These are phyloP conservation scores for Fringilla coelebs DNA, from an alignment of 2,797 vertebrate genomes.

Conservation along the genomic window DNA sequence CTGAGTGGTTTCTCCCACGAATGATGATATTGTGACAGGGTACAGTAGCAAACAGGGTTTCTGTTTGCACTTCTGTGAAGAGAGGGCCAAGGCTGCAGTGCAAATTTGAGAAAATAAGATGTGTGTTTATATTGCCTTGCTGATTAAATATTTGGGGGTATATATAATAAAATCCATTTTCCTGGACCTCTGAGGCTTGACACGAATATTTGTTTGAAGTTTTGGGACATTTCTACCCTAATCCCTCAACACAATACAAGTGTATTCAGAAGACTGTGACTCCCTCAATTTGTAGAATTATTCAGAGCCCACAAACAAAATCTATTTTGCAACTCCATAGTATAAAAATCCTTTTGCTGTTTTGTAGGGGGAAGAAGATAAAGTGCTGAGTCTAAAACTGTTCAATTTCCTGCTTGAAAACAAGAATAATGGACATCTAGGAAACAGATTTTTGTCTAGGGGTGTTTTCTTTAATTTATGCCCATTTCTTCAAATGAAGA, in stretches of 20 bases:
- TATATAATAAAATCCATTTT: constrained; percentile 57
- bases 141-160: constrained; percentile 63
- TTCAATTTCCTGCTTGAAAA: neutral
- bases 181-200: constrained; percentile 44
- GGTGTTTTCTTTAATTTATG: neutral
- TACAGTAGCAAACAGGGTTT: constrained; percentile 23
- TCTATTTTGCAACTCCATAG: neutral
- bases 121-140: constrained; percentile 47
- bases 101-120: constrained; percentile 22
- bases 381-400: neutral
- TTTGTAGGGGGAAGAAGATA: neutral
- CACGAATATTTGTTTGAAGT: constrained; percentile 63
- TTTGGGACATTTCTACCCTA: constrained; percentile 60
- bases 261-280: constrained; percentile 25
- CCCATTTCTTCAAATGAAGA: neutral
- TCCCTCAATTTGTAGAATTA: neutral
- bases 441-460: neutral
- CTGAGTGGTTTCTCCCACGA: neutral
- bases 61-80: constrained; percentile 57
- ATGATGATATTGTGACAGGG: neutral
- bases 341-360: neutral
- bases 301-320: constrained; percentile 53
- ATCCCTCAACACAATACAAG: neutral
- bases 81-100: neutral
- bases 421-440: neutral